A percentile compares a stretch with the other conserved stretches of the same genome.
Evolutionary conservation across 2,888 invertebrate species (phyloP).

Genomic region (Automeris io): DNA sequence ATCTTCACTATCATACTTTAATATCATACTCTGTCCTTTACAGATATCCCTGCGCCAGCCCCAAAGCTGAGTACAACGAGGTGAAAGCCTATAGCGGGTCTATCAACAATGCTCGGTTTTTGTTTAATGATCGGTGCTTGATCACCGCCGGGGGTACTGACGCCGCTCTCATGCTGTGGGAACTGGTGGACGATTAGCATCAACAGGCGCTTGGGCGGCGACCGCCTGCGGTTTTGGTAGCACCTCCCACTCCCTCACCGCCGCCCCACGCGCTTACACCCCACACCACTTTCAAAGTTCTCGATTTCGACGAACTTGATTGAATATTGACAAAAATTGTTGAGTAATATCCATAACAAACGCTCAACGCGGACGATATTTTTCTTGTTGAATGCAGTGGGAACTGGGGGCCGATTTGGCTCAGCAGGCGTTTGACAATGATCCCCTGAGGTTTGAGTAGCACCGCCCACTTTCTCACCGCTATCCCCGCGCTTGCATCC

Average conservation of each 20-base stretch:
- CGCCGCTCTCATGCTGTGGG: conserved; percentile 94
- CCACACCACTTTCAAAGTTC: conserved; percentile 50
- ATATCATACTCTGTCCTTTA: conserved; percentile 12
- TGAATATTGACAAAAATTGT: no score
- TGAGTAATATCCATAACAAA: no score
- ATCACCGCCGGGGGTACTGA: conserved; percentile 92
- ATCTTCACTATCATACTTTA: no score
- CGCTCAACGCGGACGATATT: no score
- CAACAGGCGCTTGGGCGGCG: conserved; percentile 43
- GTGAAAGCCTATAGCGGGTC: conserved; percentile 91
- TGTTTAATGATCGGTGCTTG: conserved; percentile 90
- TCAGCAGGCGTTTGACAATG: no score
- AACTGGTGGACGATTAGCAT: conserved; percentile 87
- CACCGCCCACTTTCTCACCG: no score
- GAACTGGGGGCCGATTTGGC: no score
- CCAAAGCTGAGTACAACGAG: conserved; percentile 92
- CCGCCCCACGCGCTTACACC: conserved; percentile 41
- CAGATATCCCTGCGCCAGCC: conserved; percentile 90
- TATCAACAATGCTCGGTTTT: conserved; percentile 87
- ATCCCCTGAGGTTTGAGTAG: no score
- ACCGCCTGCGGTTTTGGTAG: conserved; percentile 54
- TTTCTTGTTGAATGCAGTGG: no score
- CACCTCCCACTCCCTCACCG: conserved; percentile 61
- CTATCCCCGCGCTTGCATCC: no score
- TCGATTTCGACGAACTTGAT: conserved; percentile 63